These are phyloP conservation scores for Elephantulus edwardii DNA, from an alignment of 2,113 vertebrate species.

Conservation along the genomic window DNA sequence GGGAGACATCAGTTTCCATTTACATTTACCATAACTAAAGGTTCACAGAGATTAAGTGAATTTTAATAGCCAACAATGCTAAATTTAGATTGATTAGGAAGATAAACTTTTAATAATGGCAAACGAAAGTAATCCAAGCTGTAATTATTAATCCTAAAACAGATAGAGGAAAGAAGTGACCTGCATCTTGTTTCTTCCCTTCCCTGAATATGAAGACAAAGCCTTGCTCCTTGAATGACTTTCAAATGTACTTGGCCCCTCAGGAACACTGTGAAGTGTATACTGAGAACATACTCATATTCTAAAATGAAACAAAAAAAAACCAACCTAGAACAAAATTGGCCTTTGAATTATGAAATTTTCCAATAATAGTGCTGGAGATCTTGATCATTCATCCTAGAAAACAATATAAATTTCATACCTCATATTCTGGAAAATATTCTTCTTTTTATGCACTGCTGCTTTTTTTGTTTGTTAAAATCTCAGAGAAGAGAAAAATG, in stretches of 20 bases:
- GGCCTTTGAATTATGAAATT: background rate
- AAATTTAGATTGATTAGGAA: background rate
- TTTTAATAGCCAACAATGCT: background rate
- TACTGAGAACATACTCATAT: background rate
- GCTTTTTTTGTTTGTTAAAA: background rate
- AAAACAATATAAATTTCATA: no score
- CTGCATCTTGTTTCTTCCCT: background rate
- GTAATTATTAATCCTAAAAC: background rate
- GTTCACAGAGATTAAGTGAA: background rate
- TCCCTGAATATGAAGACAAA: background rate
- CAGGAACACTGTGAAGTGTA: background rate
- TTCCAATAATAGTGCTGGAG: background rate
- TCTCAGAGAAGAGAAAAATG: background rate
- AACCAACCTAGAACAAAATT: background rate
- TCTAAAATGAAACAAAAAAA: background rate
- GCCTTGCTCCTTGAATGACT: background rate
- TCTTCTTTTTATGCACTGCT: background rate
- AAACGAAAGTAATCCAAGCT: background rate
- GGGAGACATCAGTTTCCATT: background rate
- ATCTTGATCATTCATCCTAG: background rate
- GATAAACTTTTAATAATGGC: background rate
- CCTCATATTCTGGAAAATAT: background rate
- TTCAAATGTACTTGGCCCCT: background rate
- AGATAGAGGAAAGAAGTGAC: rapidly evolving
- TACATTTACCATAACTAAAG: background rate